Conservation (phyloP, 2,888 invertebrate species). For the Meteorus colon region DNA sequence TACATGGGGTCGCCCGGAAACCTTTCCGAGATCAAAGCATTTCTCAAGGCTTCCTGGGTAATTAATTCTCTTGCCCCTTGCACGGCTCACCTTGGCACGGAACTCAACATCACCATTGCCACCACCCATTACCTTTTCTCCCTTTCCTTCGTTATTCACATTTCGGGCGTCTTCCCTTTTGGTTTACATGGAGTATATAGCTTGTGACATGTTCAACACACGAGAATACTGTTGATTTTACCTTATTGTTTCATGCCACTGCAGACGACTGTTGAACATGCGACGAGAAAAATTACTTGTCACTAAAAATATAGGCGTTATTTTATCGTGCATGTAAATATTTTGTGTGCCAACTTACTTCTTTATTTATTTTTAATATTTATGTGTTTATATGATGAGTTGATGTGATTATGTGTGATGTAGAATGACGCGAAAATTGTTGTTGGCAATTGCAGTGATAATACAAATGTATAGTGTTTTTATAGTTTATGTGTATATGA, state of each 20-base stretch:
- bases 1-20: constrained; percentile 62
- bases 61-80: constrained; percentile 56
- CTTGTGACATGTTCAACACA: constrained; percentile 3
- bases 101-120: constrained; percentile 23
- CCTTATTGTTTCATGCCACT: constrained; percentile 7
- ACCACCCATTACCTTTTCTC: not conserved
- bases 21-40: constrained; percentile 69
- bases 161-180: constrained; percentile 32
- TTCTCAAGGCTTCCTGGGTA: constrained; percentile 66
- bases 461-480: no score
- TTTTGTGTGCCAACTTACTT: constrained; percentile 1
- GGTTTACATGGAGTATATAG: constrained; percentile 17
- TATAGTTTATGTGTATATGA: no score
- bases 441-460: not conserved
- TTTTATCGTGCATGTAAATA: constrained; percentile 49
- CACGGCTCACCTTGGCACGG: constrained; percentile 39
- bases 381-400: no score
- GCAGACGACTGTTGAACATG: constrained; percentile 43
- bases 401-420: constrained; percentile 24
- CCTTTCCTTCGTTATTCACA: constrained; percentile 19
- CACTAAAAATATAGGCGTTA: constrained; percentile 34
- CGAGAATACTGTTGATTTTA: constrained; percentile 5
- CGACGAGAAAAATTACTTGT: constrained; percentile 51
- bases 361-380: not conserved
- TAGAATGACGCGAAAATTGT: constrained; percentile 23